Evolutionary conservation across 2,113 vertebrate genomes (phyloP), one percentile per base, ranked within the genome.

Genomic region (human (Homo sapiens)): DNA sequence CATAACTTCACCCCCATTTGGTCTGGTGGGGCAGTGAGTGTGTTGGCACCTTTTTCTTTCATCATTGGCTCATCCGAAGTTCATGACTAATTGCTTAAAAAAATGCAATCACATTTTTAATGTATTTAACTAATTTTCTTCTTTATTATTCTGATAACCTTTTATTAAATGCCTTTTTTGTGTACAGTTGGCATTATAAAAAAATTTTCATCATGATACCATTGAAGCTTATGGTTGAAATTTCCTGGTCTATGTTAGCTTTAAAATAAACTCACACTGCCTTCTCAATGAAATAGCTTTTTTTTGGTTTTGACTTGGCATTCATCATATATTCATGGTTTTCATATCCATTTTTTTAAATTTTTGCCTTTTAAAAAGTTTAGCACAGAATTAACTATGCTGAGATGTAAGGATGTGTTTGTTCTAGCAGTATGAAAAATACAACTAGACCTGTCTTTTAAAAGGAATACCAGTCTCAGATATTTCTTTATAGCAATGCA

Each of bases 111-210:
- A 20, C 10, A 6, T 84, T 79, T 83, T 85, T 43, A 64, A 66
- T 66, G 8, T 59, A 35, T 78, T 75, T 38, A 81, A n/a, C 12
- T 61, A 88, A 9, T 92, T 94, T 96, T 35, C 32, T 9, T 82
- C 57, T 87, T 86, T 70, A 45, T 73, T 86, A 55, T 86, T 79
- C 43, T 20, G 27, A 45, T 68, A 85, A 70, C 5, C 6, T 6
- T 95, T 96, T 91, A 89, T 95, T 92, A 70, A 93, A 92, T 11
- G 80, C 52, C 9, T 83, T 38, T 32, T 89, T 79, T 82, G 25
- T 70, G 2, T 40, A 61, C 3, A 59, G 14, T 85, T 93, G 38
- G 55, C 64, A 59, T 64, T 79, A 73, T 73, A 89, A 79, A 13
- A 50, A 5, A 16, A 48, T 78, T 57, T 82, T 61, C 6, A 50